These are phyloP conservation scores for Stenoptilia bipunctidactyla DNA, from an alignment of 2,888 invertebrate species.

Conservation along the genomic window DNA sequence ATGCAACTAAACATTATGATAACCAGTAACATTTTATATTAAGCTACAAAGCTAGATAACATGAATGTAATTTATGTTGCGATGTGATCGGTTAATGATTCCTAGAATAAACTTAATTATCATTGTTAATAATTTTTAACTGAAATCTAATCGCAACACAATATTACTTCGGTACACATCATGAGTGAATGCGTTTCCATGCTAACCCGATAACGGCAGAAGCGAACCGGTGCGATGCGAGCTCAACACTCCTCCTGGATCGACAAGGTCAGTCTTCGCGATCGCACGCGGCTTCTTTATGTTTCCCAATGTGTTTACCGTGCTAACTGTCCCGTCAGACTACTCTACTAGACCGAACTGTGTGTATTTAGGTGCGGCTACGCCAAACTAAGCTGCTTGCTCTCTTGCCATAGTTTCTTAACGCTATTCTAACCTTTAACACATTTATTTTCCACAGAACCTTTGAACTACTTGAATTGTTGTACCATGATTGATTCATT, in stretches of 20 bases:
- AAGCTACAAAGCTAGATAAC: no score
- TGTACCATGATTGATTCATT: no score
- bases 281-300: background rate
- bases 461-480: no score
- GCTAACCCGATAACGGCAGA: slow-evolving; percentile 66
- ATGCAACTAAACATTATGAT: no score
- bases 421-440: no score
- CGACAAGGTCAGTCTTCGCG: slow-evolving; percentile 79
- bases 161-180: slow-evolving; percentile 12
- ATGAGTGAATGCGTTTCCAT: slow-evolving; percentile 67
- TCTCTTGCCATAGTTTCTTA: no score
- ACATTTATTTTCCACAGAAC: no score
- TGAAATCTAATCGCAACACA: background rate
- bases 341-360: no score
- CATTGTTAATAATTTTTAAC: background rate
- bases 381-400: no score
- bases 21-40: no score
- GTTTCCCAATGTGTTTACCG: background rate
- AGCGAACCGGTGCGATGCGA: slow-evolving; percentile 59
- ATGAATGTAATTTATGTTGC: background rate
- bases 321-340: background rate
- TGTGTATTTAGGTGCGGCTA: no score
- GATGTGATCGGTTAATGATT: background rate
- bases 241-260: slow-evolving; percentile 83
- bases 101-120: no score